Conservation (phyloP, 2,113 vertebrate species). For the Bungarus multicinctus region DNA sequence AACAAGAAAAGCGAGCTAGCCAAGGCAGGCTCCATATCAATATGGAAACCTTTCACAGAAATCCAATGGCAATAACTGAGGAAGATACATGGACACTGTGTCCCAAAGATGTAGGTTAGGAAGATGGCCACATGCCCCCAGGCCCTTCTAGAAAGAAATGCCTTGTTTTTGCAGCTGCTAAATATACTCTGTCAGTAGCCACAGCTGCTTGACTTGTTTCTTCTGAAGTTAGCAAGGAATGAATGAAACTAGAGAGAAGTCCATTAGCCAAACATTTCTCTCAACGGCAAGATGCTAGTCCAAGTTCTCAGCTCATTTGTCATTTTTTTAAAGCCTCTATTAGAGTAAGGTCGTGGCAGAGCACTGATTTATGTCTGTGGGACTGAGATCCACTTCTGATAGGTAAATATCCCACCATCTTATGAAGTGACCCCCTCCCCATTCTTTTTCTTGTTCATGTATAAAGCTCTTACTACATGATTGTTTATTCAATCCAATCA, state of each 20-base stretch:
- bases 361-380: not conserved
- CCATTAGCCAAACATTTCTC: not conserved
- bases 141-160: constrained; percentile 50
- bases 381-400: not conserved
- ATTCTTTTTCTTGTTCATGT: not conserved
- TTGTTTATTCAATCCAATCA: not conserved
- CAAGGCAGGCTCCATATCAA: constrained; percentile 63
- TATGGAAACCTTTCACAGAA: constrained; percentile 45
- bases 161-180: constrained; percentile 60
- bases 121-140: constrained; percentile 35
- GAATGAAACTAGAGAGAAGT: constrained; percentile 39
- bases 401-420: not conserved
- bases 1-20: constrained; percentile 60
- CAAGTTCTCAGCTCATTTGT: constrained; percentile 8
- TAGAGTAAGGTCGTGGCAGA: constrained; percentile 6
- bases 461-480: not conserved
- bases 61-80: constrained; percentile 62
- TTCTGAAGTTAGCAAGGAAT: constrained; percentile 50
- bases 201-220: constrained; percentile 43
- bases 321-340: constrained; percentile 15
- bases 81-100: constrained; percentile 45
- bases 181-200: constrained; percentile 46
- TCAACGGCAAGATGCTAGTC: constrained; percentile 20
- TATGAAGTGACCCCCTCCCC: fast-evolving
- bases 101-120: constrained; percentile 66